Evolutionary conservation across 2,888 invertebrate genomes (phyloP).

Genomic region (Nezara viridula): DNA sequence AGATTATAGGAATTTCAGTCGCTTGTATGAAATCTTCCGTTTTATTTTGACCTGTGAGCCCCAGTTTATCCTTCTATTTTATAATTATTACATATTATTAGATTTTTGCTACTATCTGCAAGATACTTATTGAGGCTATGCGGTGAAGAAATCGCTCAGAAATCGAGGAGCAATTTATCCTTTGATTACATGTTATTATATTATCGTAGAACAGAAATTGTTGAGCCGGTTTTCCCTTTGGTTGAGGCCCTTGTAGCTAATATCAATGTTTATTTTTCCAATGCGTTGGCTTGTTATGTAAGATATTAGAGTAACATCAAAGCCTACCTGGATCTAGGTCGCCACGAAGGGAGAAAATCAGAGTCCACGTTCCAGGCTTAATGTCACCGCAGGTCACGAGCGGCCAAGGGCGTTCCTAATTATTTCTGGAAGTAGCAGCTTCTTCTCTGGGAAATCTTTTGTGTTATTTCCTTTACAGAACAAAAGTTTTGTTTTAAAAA

Average conservation of each 20-base stretch:
- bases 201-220: not conserved
- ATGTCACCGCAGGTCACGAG: not conserved
- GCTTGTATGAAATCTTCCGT: no score
- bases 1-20: no score
- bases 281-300: not conserved
- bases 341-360: not conserved
- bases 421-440: not conserved
- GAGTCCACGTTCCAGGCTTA: not conserved
- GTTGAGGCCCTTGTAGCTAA: not conserved
- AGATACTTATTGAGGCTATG: no score
- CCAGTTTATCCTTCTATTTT: no score
- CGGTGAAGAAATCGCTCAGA: not conserved
- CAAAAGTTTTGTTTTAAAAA: no score
- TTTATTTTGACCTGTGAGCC: no score
- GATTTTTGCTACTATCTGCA: no score
- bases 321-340: not conserved
- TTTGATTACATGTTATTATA: not conserved
- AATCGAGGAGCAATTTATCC: not conserved
- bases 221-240: not conserved
- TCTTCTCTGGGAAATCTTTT: not conserved
- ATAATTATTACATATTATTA: no score
- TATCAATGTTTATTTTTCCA: not conserved
- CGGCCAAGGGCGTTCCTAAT: not conserved
- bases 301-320: not conserved
- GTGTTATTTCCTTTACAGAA: no score